These are phyloP conservation scores for Sanderia malayensis DNA, from an alignment of 30 jellyfish, hydroid and myxozoan genomes.

Conservation along the genomic window DNA sequence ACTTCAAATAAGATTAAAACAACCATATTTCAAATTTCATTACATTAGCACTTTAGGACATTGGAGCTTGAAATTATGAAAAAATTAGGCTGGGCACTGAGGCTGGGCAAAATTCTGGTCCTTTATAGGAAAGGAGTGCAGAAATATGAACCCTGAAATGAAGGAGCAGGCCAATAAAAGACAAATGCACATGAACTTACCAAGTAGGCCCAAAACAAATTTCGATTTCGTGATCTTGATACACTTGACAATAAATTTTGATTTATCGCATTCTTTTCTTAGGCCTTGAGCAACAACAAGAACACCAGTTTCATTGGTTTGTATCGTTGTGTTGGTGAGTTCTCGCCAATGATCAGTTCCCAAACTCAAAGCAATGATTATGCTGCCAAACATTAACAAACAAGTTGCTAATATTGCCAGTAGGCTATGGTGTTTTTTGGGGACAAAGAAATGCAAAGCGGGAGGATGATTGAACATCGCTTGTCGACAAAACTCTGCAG, in stretches of 20 bases:
- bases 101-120: no score
- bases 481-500: no score
- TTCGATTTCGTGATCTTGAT: constrained; percentile 19
- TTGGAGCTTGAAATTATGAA: no score
- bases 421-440: constrained; percentile 27
- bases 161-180: no score
- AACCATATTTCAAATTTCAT: no score
- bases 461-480: constrained; percentile 50
- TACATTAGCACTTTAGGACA: no score
- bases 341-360: constrained; percentile 68
- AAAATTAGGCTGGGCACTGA: no score
- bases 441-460: constrained; percentile 15
- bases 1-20: no score
- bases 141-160: no score
- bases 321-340: constrained; percentile 8
- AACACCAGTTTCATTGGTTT: constrained; percentile 9
- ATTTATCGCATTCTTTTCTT: constrained; percentile 17
- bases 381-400: constrained; percentile 27
- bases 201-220: constrained; percentile 9
- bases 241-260: constrained; percentile 3
- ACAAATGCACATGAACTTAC: no score
- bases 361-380: constrained; percentile 24
- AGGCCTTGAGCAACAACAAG: constrained; percentile 33
- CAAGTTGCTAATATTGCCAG: constrained; percentile 35
- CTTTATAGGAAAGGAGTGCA: no score